Base-by-base conservation (phyloP, 92 coral and sea anemone genomes). In the Zoanthus sansibaricus region DNA sequence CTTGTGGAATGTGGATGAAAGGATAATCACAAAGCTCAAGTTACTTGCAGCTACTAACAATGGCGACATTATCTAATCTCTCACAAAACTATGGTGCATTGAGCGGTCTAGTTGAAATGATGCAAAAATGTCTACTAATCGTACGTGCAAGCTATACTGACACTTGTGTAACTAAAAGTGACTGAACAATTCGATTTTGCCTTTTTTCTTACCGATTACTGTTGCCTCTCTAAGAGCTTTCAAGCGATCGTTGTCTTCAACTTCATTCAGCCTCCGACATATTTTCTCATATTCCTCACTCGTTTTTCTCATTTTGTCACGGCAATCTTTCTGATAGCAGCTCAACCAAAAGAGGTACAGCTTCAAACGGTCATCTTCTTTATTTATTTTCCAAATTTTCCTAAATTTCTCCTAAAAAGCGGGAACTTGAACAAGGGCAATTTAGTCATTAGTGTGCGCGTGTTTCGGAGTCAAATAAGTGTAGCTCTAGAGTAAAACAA, bases 311-410 rank as follows among this genome's bases (percentile, higher is more conserved):
- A 95, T 77, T 45, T 86, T 86, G 56, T 83, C 86, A 44, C n/a
- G 77, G 79, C 86, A 89, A 55, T 51, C 61, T 9, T 51, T 90
- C 82, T 90, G 94, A 51, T 87, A 88, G 37, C 86, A 89, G 59
- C 91, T 86, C 45, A 90, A 86, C 98, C 98, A 95, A 71, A 86
- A 93, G 44, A 88, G 77, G 56, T 91, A 94, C 15, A 95, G 76
- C 10, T 76, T 83, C 91, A 91, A 87, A 10, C 98, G 96, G 32
- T 82, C 88, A 67, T 74, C 80, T 1, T 15, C 14, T 56, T 77
- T 83, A 31, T 83, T 13, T 9, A 78, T 61, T 61, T 45, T 78
- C 83, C 83, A 78, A 59, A 78, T 78, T 67, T 78, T 78, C 17
- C 55, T 61, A 11, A 59, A 30, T 78, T 78, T 61, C 51, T 78